Base-by-base conservation (phyloP, 2,113 vertebrate genomes). In the Megalops atlanticus region DNA sequence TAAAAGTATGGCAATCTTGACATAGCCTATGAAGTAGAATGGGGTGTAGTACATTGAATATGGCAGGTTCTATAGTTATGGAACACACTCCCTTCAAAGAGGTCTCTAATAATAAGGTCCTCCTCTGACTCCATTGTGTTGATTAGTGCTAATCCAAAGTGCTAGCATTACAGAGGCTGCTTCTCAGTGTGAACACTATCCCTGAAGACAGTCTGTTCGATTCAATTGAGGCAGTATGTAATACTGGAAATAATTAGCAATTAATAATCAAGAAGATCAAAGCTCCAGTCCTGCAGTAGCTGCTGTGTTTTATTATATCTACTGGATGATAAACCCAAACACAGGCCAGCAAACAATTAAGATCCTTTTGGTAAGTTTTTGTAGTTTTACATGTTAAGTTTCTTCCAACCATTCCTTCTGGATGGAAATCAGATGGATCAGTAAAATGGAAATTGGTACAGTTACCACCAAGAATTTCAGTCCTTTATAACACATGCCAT, bases 231-330 rank as follows among this genome's bases (percentile, higher is more conserved):
- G 82, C 90, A 89, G 86, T 86, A 90, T 92, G 91, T 90, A 88
- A 90, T 84, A 80, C 80, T 80, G 86, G 90, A 90, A 92, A 92
- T 92, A 92, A 91, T 86, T 90, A 85, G 89, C 89, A 88, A 86
- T 87, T 89, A 83, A 39, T 85, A 91, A 90, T 92, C 81, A 87
- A 31, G 80, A 82, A 85, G 89, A 92, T 92, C 92, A 91, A 92
- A 93, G 82, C 79, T 52, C 74, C 45, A 72, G 47, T 88, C 88
- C 76, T 58, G 76, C 49, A 77, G 49, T 77, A 64, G 43, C 41
- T 77, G 39, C 69, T 80, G 54, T 76, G 40, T 45, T 80, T 58
- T 39, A 36, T 18, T n/a, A 21, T 12, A 58, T 52, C 43, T 43
- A 47, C 69, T 75, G 58, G 79, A 79, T 43, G 18, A 83, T 82